A percentile compares a stretch with the other conserved stretches of the same genome.
These are phyloP conservation scores for Probosciger aterrimus DNA, from an alignment of 2,113 vertebrate species.

Conservation along the genomic window DNA sequence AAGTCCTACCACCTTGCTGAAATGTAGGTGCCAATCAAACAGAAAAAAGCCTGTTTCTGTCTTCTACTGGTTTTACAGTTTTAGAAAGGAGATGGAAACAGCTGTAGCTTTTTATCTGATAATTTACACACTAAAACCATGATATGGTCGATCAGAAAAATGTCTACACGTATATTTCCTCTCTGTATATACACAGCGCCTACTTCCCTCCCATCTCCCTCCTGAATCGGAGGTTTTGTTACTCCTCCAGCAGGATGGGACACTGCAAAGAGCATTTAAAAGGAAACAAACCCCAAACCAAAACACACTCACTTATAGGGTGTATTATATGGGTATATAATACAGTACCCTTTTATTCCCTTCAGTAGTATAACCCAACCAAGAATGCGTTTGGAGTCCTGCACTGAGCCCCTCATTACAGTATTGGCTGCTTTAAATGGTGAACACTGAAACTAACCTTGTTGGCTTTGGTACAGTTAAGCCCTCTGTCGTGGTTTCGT, in stretches of 20 bases:
- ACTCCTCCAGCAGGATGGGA: not conserved
- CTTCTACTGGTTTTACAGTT: not conserved
- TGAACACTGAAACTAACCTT: not conserved
- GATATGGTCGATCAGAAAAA: not conserved
- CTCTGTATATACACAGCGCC: not conserved
- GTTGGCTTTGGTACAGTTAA: not conserved
- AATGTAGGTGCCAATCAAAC: not conserved
- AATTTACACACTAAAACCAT: not conserved
- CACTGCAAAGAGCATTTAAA: not conserved
- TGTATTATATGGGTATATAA: not conserved
- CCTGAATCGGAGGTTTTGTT: not conserved
- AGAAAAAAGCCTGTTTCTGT: not conserved
- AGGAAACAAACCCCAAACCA: not conserved
- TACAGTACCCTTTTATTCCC: not conserved
- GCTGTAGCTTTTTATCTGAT: not conserved
- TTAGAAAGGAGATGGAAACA: not conserved
- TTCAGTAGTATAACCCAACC: not conserved
- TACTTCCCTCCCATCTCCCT: not conserved
- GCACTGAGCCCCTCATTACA: not conserved
- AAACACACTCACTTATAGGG: not conserved
- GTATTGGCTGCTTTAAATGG: not conserved
- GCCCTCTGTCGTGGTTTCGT: too few relatives aligned
- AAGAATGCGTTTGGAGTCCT: not conserved
- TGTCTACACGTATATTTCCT: not conserved
- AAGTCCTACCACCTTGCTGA: not conserved